Evolutionary conservation across 2,888 invertebrate genomes (phyloP), one percentile per base, ranked within the genome.

Genomic region (Seladonia tumulorum): DNA sequence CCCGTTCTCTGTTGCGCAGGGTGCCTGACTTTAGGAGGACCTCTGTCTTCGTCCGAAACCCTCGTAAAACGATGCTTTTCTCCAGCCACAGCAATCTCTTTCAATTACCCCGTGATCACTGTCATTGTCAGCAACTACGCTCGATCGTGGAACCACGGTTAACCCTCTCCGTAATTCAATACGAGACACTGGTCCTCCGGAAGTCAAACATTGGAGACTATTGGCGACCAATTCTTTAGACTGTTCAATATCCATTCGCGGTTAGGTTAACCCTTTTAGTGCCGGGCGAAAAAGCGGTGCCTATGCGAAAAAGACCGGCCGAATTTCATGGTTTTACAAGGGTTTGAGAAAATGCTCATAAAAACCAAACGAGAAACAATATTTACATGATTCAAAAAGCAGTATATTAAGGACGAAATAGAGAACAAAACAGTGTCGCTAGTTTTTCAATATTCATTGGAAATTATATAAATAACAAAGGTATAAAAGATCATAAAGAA

Each of bases 11-110:
- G 35, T 39, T 72, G 81, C 66, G 25, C 47, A 57, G 90, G 85
- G 82, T 88, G 82, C 85, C 79, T 89, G 83, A 79, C 83, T 79
- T 79, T 81, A 83, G 79, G 60, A 60, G 79, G 76, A 53, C 72
- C 66, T 70, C 63, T 82, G 79, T 87, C 83, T 75, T 35, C n/a
- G 39, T 42, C 35, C 18, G 87, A 83, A 76, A n/a, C 60, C 63
- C 70, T 86, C 85, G 81, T 85, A 78, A 85, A 86, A 85, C 76
- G 29, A 1, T 22, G 42, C 73, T 16, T 60, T 25, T 66, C 39
- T 39, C 66, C 18, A 39, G 39, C 79, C 29, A 25, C 66, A 22
- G 75, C 75, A 84, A 85, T 80, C 63, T 81, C 81, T 76, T 81
- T 86, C 81, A 81, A 85, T 85, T 84, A 77, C 60, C 39, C 14